phyloP scores from a whole-genome alignment of 2,888 invertebrate species.

The Bombyx huttoni region DNA sequence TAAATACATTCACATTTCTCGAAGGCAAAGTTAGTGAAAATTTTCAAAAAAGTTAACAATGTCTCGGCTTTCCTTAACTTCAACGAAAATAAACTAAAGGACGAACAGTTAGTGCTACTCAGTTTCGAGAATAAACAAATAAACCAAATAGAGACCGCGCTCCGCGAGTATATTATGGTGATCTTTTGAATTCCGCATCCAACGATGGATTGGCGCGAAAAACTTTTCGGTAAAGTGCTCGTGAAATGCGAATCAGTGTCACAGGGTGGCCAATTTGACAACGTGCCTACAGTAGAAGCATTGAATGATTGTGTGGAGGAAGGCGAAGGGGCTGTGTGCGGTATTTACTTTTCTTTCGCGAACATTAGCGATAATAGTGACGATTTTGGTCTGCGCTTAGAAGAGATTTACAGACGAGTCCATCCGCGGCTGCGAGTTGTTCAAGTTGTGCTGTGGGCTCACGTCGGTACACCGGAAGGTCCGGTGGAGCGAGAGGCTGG shows the following conservation, averaged over 20 bases:
- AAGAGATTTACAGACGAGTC: slow-evolving; percentile 68
- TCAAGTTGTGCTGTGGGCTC: slow-evolving; percentile 79
- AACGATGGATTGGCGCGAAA: slow-evolving; percentile 73
- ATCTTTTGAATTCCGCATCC: background rate
- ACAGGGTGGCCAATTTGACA: slow-evolving; percentile 58
- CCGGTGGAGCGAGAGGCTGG: slow-evolving; percentile 77
- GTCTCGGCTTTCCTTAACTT: background rate
- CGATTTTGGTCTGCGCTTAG: slow-evolving; percentile 76
- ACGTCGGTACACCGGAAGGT: slow-evolving; percentile 69
- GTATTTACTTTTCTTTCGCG: slow-evolving; percentile 80
- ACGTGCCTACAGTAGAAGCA: slow-evolving; percentile 54
- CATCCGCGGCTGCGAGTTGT: slow-evolving; percentile 74
- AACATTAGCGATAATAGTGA: slow-evolving; percentile 78
- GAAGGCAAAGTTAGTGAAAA: background rate
- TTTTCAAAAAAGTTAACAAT: background rate
- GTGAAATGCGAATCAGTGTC: slow-evolving; percentile 62
- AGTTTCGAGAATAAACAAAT: slow-evolving; percentile 5
- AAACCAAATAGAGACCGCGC: background rate
- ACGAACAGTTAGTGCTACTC: background rate
- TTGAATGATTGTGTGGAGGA: slow-evolving; percentile 57
- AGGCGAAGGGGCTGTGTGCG: slow-evolving; percentile 68
- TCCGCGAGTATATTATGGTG: background rate
- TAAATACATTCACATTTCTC: background rate
- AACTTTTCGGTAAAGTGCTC: slow-evolving; percentile 71
- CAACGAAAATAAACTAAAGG: background rate